Evolutionary conservation across 2,797 vertebrate species (phyloP), one percentile per base, ranked within the genome.

Genomic region (Chiloscyllium punctatum): DNA sequence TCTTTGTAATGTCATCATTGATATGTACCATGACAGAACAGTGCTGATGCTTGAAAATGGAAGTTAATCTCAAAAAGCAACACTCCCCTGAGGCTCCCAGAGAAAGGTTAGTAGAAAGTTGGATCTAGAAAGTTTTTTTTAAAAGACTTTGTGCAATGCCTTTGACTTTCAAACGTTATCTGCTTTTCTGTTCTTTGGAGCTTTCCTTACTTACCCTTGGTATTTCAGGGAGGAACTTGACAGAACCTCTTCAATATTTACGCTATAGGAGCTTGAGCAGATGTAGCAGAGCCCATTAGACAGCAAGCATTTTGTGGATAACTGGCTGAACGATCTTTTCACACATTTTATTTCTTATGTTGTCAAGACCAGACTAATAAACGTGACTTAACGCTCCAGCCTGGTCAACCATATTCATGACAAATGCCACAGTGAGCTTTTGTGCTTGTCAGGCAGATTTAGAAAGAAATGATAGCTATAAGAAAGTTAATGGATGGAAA

Each of bases 41-140:
- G 25, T 16, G 2, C 42, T 95, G 48, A 95, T 72, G 94, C 27
- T 95, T 95, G 71, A 77, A 74, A 95, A 95, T 33, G 48, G 68
- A 77, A n/a, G 3, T 51, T 95, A 72, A 77, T 74, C 94, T n/a
- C 23, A 77, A 95, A 92, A 95, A 95, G 48, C 27, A 95, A 53
- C 94, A 53, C 11, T 95, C 71, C 71, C 94, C 48, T 33, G 11
- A 18, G 71, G 69, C 42, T 72, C 71, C 4, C 57, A 53, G 7
- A 53, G 48, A 95, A 57, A 51, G 68, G 92, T 94, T 77, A 77
- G 94, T 15, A 33, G 42, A 53, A 74, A 57, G 53, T 23, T 53
- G 48, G 48, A 74, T 74, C 51, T 37, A 94, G 71, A 74, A 94
- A 48, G 8, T 48, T 23, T 72, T 69, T 11, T 42, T 72, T 27